A percentile compares a stretch with the other conserved stretches of the same genome.
Conservation (phyloP, 2,113 vertebrate species). For the Actenoides lindsayi region DNA sequence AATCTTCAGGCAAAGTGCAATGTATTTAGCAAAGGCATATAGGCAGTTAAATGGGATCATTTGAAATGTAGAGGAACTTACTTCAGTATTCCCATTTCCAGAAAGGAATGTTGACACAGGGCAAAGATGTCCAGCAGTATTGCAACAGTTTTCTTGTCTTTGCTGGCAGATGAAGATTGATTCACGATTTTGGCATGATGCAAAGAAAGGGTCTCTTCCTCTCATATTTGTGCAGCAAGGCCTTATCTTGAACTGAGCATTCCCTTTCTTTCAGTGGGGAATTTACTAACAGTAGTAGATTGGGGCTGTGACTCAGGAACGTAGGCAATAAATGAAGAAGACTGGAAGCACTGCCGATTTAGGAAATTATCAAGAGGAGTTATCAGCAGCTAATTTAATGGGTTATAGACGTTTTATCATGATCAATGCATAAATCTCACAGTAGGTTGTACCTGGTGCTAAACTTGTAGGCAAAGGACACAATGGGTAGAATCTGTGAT, state of each 20-base stretch:
- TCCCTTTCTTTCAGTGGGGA: not conserved
- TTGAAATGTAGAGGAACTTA: not conserved
- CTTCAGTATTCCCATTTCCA: not conserved
- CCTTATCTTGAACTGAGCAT: not conserved
- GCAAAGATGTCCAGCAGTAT: rapidly evolving
- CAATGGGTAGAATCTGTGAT: not conserved
- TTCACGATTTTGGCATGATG: not conserved
- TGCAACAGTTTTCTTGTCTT: not conserved
- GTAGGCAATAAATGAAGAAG: not conserved
- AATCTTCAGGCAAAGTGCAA: not conserved
- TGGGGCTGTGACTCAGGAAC: not conserved
- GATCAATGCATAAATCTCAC: not conserved
- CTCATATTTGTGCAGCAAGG: not conserved
- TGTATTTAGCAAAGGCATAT: not conserved
- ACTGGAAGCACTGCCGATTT: not conserved
- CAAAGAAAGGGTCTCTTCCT: not conserved
- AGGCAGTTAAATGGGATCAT: not conserved
- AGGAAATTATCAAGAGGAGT: not conserved
- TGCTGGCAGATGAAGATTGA: not conserved
- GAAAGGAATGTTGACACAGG: not conserved
- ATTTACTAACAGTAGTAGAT: not conserved
- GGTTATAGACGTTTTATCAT: not conserved
- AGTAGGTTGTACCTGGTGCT: not conserved
- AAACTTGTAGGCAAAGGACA: not conserved
- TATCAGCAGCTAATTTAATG: not conserved